Conservation (phyloP, 2,888 invertebrate genomes). For the Philopedon plagiatum region DNA sequence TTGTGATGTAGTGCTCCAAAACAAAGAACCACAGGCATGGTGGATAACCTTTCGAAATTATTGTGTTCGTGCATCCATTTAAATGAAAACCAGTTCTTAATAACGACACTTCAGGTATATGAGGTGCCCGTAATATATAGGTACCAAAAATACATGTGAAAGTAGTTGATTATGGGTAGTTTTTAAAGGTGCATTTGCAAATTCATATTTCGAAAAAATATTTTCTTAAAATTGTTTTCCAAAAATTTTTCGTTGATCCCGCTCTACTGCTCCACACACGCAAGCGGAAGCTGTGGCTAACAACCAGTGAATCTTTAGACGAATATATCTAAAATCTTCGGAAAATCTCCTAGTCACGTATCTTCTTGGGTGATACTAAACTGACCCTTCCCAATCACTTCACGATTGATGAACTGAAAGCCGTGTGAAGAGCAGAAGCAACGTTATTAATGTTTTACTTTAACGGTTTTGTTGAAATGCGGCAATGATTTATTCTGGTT, state of each 20-base stretch:
- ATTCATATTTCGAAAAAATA: too few species aligned
- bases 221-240: too few species aligned
- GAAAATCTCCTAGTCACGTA: not conserved
- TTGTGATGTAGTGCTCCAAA: constrained; percentile 12
- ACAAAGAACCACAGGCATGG: constrained; percentile 25
- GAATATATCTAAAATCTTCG: not conserved
- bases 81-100: constrained; percentile 22
- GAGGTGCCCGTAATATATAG: not conserved
- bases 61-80: constrained; percentile 21
- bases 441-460: constrained; percentile 29
- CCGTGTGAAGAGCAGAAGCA: constrained; percentile 22
- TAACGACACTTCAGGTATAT: constrained; percentile 22
- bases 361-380: constrained; percentile 8
- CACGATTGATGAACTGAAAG: constrained; percentile 27
- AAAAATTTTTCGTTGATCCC: too few species aligned
- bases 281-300: too few species aligned
- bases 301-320: too few species aligned
- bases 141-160: not conserved
- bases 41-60: constrained; percentile 29
- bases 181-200: too few species aligned
- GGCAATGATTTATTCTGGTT: constrained; percentile 21
- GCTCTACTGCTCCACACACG: too few species aligned
- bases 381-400: constrained; percentile 23
- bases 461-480: constrained; percentile 26
- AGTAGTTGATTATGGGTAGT: not conserved